Conservation (phyloP, 2,888 invertebrate genomes). For the Odontomyia ornata region DNA sequence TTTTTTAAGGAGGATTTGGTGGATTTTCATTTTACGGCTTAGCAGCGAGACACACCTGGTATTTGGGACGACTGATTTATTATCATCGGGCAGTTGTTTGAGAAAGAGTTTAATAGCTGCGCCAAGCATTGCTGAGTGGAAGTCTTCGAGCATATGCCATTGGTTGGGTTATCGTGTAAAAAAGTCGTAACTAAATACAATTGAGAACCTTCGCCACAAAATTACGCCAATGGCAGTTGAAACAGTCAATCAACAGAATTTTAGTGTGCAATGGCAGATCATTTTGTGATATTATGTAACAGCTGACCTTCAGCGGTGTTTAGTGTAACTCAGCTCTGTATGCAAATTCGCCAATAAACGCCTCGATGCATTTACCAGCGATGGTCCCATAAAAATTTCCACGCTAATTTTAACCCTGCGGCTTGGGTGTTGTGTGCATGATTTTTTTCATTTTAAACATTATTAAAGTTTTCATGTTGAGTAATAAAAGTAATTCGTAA, state of each 20-base stretch:
- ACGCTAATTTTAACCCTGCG: too few species aligned
- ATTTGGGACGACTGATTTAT: constrained; percentile 45
- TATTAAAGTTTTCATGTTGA: too few species aligned
- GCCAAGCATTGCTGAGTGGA: background rate
- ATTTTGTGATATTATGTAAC: background rate
- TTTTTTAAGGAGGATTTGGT: constrained; percentile 37
- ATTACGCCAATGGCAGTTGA: background rate
- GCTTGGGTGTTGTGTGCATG: too few species aligned
- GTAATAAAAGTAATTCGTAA: too few species aligned
- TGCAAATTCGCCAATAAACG: background rate
- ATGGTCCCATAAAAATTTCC: too few species aligned
- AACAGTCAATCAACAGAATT: constrained; percentile 13
- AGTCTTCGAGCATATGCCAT: constrained; percentile 20
- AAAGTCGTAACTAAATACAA: constrained; percentile 15
- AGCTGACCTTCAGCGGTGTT: background rate
- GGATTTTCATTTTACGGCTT: constrained; percentile 41
- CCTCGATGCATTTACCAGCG: background rate
- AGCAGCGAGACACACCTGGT: constrained; percentile 38
- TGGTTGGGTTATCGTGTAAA: constrained; percentile 1
- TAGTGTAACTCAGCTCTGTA: background rate
- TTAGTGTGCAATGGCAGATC: background rate
- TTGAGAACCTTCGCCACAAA: constrained; percentile 9
- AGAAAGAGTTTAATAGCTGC: constrained; percentile 38
- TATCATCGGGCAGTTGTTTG: constrained; percentile 44
- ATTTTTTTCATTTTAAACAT: too few species aligned